Base-by-base conservation (phyloP, 2,113 vertebrate species). In the Struthio camelus region DNA sequence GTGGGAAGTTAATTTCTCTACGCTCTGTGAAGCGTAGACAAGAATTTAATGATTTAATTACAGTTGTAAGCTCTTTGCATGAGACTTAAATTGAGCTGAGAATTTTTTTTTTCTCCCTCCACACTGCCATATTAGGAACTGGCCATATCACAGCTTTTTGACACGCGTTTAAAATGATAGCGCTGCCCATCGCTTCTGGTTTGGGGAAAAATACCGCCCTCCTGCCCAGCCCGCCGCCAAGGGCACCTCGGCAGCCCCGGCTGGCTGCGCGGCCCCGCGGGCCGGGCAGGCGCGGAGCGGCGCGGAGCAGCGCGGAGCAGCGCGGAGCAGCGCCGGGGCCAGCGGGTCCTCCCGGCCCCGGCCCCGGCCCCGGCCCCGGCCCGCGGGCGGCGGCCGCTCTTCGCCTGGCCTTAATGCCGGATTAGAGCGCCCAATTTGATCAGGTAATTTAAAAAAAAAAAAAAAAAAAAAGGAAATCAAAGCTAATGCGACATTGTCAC, bases 31-130 rank as follows among this genome's bases (percentile, higher is more conserved):
- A 98, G 98, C 98, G 98, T 98, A 98, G 98, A 98, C 98, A 98
- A 98, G 98, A 98, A 98, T 98, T 98, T 98, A 98, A 98, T 98
- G 98, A 98, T 98, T 98, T 98, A 98, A 98, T 98, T 99, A 99
- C 99, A 99, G 99, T 99, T 99, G 99, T 99, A 99, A 99, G 99
- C 99, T 99, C 99, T 99, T 99, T 99, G 99, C 99, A 99, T 99
- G 99, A 99, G 99, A 99, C 99, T 99, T 99, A 99, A 99, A 99
- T 99, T 99, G 99, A 99, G 99, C 99, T 99, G 99, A 99, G 99
- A 99, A 99, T 98, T 99, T 99, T 98, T 96, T 95, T 97, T 96
- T 97, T 56, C 53, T n/a, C 53, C 28, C 96, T 98, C 83, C 98
- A 96, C 98, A 97, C 98, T 98, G 98, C 98, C 98, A 98, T 98